These are phyloP conservation scores for Onychostruthus taczanowskii DNA, from an alignment of 2,113 vertebrate species.

Conservation along the genomic window DNA sequence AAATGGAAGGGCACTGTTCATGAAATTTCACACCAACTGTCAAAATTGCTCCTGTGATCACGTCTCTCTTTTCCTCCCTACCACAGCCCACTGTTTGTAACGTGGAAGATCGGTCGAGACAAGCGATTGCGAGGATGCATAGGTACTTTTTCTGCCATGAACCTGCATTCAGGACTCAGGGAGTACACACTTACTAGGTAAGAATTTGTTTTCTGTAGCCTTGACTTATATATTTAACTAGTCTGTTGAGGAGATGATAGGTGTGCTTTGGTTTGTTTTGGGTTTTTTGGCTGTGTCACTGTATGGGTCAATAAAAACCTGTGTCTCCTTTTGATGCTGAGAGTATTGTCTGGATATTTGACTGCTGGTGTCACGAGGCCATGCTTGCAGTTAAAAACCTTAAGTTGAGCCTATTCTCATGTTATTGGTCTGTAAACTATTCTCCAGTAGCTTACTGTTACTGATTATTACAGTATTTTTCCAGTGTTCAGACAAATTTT, in stretches of 20 bases:
- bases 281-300: conserved; percentile 1
- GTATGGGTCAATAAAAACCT: not conserved
- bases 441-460: conserved; percentile 1
- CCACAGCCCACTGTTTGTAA: conserved; percentile 98
- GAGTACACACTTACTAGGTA: conserved; percentile 99
- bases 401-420: not conserved
- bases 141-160: conserved; percentile 99
- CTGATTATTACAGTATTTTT: not conserved
- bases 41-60: conserved; percentile 8
- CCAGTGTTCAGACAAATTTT: conserved; percentile 29
- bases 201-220: conserved; percentile 65
- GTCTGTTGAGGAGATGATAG: not conserved
- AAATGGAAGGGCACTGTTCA: not conserved
- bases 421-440: conserved; percentile 1
- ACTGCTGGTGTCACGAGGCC: not conserved
- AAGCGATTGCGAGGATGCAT: conserved; percentile 99
- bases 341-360: conserved; percentile 13
- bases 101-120: conserved; percentile 99
- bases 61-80: conserved; percentile 60
- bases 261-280: conserved; percentile 3
- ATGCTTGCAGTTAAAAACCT: not conserved
- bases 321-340: conserved; percentile 3
- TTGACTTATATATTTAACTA: conserved; percentile 25
- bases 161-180: conserved; percentile 99
- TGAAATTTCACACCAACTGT: not conserved